Conservation (phyloP, 92 coral and sea anemone species). For the Porites evermanni region DNA sequence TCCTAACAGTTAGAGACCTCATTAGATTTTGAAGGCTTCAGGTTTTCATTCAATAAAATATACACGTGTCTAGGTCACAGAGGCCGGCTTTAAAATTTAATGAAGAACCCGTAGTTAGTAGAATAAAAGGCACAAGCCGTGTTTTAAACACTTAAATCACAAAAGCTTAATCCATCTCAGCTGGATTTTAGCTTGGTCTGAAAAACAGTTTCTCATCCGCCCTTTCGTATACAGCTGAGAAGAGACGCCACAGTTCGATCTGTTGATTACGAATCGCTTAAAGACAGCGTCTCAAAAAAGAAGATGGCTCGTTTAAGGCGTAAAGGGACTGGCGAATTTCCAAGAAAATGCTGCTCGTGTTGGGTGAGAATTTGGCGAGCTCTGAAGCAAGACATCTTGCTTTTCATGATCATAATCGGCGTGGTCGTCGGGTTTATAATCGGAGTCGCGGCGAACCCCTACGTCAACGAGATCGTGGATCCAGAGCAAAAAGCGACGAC, state of each 20-base stretch:
- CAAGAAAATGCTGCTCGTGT: constrained; percentile 17
- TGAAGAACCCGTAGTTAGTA: constrained; percentile 10
- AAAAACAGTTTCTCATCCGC: background rate
- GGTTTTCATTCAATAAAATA: background rate
- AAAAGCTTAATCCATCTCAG: constrained; percentile 22
- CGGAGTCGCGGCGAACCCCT: constrained; percentile 78
- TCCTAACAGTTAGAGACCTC: background rate
- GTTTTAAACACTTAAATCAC: background rate
- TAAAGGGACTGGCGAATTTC: background rate
- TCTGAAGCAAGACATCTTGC: constrained; percentile 70
- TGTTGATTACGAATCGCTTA: no score
- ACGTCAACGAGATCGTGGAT: constrained; percentile 65
- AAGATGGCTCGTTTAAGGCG: background rate
- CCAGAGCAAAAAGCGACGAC: constrained; percentile 74
- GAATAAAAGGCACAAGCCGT: background rate
- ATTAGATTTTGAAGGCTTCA: background rate
- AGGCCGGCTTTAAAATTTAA: constrained; percentile 23
- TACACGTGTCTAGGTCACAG: background rate
- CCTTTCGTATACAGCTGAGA: background rate
- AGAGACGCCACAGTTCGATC: background rate
- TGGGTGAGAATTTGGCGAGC: constrained; percentile 30
- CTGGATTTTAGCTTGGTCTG: constrained; percentile 4
- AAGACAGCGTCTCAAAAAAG: background rate
- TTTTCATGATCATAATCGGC: constrained; percentile 79
- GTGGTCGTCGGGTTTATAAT: constrained; percentile 84